Evolutionary conservation across 2,888 invertebrate genomes (phyloP).

Genomic region (Bellardia bayeri): DNA sequence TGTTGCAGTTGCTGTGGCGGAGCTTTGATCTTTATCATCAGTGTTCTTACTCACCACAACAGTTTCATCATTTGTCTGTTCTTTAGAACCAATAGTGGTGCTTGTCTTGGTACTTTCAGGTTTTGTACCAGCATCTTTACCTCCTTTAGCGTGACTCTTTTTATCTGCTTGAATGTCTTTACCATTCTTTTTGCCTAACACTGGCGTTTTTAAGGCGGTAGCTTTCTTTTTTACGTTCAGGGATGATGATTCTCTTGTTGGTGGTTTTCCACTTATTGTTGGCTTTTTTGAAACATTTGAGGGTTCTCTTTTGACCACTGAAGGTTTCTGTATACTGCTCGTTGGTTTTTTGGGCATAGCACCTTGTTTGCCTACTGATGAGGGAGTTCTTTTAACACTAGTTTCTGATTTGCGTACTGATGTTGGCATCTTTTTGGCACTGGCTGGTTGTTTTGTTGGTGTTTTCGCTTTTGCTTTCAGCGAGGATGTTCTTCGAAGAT

Average conservation of each 20-base stretch:
- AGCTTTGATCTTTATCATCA: conserved; percentile 30
- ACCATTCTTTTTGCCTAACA: conserved; percentile 10
- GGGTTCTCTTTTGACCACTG: conserved; percentile 69
- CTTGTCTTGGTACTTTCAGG: not conserved
- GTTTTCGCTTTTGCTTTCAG: conserved; percentile 63
- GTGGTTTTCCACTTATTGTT: conserved; percentile 27
- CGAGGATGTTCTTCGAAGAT: conserved; percentile 56
- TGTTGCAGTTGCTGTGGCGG: conserved; percentile 72
- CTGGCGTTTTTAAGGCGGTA: conserved; percentile 45
- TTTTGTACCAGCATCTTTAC: conserved; percentile 5
- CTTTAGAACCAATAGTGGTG: conserved; percentile 14
- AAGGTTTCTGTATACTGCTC: conserved; percentile 68
- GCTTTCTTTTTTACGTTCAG: conserved; percentile 67
- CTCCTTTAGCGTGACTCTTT: conserved; percentile 16
- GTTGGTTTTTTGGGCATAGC: conserved; percentile 66
- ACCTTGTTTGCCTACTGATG: conserved; percentile 74
- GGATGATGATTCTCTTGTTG: conserved; percentile 68
- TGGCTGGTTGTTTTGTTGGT: conserved; percentile 76
- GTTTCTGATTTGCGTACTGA: conserved; percentile 74
- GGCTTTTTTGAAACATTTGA: conserved; percentile 72
- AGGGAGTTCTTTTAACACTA: conserved; percentile 75
- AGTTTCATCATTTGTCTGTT: conserved; percentile 31
- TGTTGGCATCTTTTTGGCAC: conserved; percentile 82
- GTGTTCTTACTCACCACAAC: conserved; percentile 1
- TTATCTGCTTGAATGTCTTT: conserved; percentile 31